Conservation (phyloP, 2,797 vertebrate species). For the Vultur gryphus region DNA sequence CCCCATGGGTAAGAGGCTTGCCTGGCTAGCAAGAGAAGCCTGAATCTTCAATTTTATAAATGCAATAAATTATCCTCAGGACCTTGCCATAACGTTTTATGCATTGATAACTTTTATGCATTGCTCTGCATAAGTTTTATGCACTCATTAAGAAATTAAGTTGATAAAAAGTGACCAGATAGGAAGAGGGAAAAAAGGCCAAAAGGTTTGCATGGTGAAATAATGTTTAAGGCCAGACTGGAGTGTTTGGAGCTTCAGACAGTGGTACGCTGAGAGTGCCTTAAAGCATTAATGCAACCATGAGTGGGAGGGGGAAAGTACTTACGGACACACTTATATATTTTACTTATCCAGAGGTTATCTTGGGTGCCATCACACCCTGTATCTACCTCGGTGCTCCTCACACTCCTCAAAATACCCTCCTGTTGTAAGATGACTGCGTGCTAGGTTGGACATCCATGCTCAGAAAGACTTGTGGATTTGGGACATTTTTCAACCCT, state of each 20-base stretch:
- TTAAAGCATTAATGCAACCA: neutral
- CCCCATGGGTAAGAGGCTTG: neutral
- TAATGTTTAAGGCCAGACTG: neutral
- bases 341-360: neutral
- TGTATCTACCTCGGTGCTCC: neutral
- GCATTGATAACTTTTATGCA: conserved; percentile 50
- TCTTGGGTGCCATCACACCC: neutral
- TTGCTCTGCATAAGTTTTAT: conserved; percentile 55
- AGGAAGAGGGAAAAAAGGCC: neutral
- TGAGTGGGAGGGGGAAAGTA: neutral
- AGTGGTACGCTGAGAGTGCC: neutral
- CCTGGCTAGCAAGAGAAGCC: neutral
- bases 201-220: conserved; percentile 36
- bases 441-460: neutral
- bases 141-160: conserved; percentile 55
- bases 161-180: conserved; percentile 53
- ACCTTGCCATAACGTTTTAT: conserved; percentile 23
- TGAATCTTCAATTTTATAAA: conserved; percentile 15
- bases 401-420: neutral
- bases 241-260: neutral
- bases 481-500: neutral
- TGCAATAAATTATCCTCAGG: conserved; percentile 23
- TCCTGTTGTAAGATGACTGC: neutral
- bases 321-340: neutral
- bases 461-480: neutral